phyloP scores from a whole-genome alignment of 2,797 vertebrate genomes.

The Mormyrops boulengeri region DNA sequence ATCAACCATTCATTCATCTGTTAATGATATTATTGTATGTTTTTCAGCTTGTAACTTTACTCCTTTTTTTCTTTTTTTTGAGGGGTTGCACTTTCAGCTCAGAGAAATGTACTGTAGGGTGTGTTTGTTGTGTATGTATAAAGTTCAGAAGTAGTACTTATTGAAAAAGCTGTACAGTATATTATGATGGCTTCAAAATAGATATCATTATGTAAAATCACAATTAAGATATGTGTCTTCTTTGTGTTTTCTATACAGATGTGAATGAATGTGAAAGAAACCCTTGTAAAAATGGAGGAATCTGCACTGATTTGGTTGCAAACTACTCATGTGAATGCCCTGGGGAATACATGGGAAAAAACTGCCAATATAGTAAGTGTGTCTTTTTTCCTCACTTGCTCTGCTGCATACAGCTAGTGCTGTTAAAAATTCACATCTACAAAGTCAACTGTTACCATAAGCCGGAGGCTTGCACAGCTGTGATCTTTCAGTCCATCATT shows the following conservation, averaged over 20 bases:
- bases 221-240: conserved; percentile 34
- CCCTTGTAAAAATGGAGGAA: conserved; percentile 92
- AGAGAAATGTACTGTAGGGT: not conserved
- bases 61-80: not conserved
- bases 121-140: not conserved
- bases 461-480: not conserved
- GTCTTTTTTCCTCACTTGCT: conserved; percentile 11
- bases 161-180: not conserved
- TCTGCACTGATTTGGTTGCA: conserved; percentile 90
- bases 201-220: conserved; percentile 37
- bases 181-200: not conserved
- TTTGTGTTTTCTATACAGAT: conserved; percentile 59
- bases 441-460: not conserved
- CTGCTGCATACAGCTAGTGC: conserved; percentile 25
- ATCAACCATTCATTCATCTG: not conserved
- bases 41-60: not conserved
- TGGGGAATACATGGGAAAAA: conserved; percentile 96
- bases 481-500: conserved; percentile 15
- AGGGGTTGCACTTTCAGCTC: not conserved
- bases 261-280: conserved; percentile 92
- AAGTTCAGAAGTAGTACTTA: not conserved
- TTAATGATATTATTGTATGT: not conserved
- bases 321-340: conserved; percentile 98
- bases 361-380: conserved; percentile 96
- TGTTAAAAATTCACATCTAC: not conserved